Conservation (phyloP, 2,113 vertebrate species). For the Cavia aperea region DNA sequence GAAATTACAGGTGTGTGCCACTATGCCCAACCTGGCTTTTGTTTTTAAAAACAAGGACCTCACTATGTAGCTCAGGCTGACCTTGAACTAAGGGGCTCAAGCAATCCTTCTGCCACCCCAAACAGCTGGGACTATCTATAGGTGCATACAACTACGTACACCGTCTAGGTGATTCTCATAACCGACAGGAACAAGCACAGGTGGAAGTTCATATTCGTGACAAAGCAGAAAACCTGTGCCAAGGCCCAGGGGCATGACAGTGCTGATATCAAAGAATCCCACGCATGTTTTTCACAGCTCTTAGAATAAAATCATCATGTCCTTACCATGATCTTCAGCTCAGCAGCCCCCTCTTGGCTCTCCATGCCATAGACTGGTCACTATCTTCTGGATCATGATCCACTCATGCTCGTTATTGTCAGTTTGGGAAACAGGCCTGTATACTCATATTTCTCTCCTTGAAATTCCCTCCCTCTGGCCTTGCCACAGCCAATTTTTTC, state of each 20-base stretch:
- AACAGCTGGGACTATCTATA: neutral
- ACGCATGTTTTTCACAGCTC: neutral
- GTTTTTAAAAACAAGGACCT: neutral
- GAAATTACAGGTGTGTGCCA: neutral
- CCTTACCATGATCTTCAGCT: neutral
- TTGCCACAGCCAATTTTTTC: neutral
- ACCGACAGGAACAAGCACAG: neutral
- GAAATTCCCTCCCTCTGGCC: neutral
- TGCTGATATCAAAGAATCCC: neutral
- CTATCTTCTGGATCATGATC: neutral
- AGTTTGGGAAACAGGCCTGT: neutral
- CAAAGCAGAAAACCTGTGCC: neutral
- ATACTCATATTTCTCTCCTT: neutral
- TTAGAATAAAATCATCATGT: neutral
- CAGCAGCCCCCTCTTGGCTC: neutral
- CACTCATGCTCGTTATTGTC: neutral
- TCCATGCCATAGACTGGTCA: neutral
- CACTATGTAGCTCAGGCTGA: neutral
- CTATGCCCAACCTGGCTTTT: neutral
- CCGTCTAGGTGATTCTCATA: neutral
- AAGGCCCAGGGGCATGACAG: neutral
- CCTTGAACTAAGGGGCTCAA: neutral
- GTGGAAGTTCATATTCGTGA: neutral
- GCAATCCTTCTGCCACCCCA: neutral
- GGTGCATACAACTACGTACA: neutral